Evolutionary conservation across 2,888 invertebrate species (phyloP).

Genomic region (Iselma pallidipennis): DNA sequence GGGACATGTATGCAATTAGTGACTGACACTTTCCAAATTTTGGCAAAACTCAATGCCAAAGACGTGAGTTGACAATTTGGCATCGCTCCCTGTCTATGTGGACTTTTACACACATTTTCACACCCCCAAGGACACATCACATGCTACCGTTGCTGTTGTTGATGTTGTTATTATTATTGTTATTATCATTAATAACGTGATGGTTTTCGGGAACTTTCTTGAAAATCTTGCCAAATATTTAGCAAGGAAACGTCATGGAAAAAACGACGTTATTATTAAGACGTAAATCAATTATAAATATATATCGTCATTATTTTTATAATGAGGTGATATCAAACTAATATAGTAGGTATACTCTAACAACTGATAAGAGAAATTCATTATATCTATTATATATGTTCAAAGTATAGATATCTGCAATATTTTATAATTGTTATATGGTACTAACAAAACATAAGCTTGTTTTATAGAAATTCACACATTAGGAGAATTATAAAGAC

Average conservation of each 20-base stretch:
- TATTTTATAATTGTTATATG: too few relatives aligned
- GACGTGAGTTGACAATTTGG: neutral
- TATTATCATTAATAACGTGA: neutral
- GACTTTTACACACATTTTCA: neutral
- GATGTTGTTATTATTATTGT: neutral
- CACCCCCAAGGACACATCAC: neutral
- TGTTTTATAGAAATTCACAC: too few relatives aligned
- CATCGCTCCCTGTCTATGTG: neutral
- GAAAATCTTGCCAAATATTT: neutral
- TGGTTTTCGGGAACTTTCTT: neutral
- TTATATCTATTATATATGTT: too few relatives aligned
- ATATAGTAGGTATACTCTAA: neutral
- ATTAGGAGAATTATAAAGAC: too few relatives aligned
- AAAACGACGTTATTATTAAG: neutral
- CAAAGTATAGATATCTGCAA: too few relatives aligned
- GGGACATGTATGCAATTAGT: too few relatives aligned
- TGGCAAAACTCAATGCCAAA: neutral
- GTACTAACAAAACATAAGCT: too few relatives aligned
- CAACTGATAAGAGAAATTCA: neutral
- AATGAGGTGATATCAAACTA: neutral
- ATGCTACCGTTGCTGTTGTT: neutral
- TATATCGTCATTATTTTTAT: neutral
- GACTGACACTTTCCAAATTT: neutral
- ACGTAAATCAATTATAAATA: neutral
- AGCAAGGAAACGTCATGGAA: neutral